Percentiles rank a stretch among this genome's conserved stretches.
These are phyloP conservation scores for Dendrolimus pini DNA, from an alignment of 2,888 invertebrate genomes.

Conservation along the genomic window DNA sequence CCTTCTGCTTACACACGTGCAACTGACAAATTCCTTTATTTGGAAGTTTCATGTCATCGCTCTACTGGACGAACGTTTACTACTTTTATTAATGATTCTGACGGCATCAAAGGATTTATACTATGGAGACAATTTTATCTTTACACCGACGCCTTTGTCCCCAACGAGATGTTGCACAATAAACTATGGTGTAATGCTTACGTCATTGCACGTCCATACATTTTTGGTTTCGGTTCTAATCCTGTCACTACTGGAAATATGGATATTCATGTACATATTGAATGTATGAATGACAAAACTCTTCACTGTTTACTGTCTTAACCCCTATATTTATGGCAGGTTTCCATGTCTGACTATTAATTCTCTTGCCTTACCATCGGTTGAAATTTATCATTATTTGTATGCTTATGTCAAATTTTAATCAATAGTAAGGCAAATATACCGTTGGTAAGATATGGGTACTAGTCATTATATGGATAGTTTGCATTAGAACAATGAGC, in stretches of 20 bases:
- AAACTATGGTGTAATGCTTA: slow-evolving; percentile 46
- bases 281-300: too few relatives aligned
- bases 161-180: slow-evolving; percentile 66
- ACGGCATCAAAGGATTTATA: slow-evolving; percentile 53
- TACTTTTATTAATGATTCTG: slow-evolving; percentile 62
- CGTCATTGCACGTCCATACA: slow-evolving; percentile 64
- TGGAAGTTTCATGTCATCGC: slow-evolving; percentile 35
- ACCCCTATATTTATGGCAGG: too few relatives aligned
- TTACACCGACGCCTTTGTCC: slow-evolving; percentile 49
- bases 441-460: too few relatives aligned
- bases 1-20: slow-evolving; percentile 30
- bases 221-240: slow-evolving; percentile 53
- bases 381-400: too few relatives aligned
- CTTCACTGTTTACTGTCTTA: too few relatives aligned
- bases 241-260: slow-evolving; percentile 32
- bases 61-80: slow-evolving; percentile 51
- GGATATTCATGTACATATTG: too few relatives aligned
- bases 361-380: too few relatives aligned
- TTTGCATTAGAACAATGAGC: too few relatives aligned
- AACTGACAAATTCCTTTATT: slow-evolving; percentile 37
- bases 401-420: too few relatives aligned
- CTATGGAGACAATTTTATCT: slow-evolving; percentile 63
- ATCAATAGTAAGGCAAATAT: too few relatives aligned
- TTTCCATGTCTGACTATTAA: too few relatives aligned
- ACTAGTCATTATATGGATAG: too few relatives aligned